Evolutionary conservation across 2,888 invertebrate genomes (phyloP).

Genomic region (Parnassius mnemosyne): DNA sequence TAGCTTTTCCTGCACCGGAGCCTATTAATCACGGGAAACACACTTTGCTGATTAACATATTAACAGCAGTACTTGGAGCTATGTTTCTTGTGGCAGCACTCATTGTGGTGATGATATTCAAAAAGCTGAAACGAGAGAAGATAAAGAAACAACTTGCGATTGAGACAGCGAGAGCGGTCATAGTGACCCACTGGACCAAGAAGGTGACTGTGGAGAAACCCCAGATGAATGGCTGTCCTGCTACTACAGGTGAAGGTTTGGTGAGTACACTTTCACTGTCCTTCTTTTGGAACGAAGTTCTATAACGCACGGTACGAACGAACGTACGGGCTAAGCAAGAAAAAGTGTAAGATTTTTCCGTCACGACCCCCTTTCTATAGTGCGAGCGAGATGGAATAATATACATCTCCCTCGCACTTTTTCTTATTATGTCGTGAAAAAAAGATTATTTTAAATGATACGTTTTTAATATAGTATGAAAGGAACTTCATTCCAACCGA

Average conservation of each 20-base stretch:
- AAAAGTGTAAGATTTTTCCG: too few relatives aligned
- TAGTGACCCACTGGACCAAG: slow-evolving; percentile 94
- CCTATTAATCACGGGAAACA: slow-evolving; percentile 71
- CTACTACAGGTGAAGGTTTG: slow-evolving; percentile 83
- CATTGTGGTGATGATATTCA: slow-evolving; percentile 84
- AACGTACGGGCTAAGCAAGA: too few relatives aligned
- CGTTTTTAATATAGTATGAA: too few relatives aligned
- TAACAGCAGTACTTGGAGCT: slow-evolving; percentile 81
- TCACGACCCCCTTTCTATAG: too few relatives aligned
- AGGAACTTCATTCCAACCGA: too few relatives aligned
- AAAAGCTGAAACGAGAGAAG: slow-evolving; percentile 88
- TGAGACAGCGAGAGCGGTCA: slow-evolving; percentile 89
- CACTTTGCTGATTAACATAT: slow-evolving; percentile 78
- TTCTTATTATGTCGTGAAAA: too few relatives aligned
- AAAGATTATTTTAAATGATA: too few relatives aligned
- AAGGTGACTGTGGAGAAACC: slow-evolving; percentile 94
- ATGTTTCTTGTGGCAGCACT: slow-evolving; percentile 81
- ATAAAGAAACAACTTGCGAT: slow-evolving; percentile 89
- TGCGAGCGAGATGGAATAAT: too few relatives aligned
- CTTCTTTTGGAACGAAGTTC: too few relatives aligned
- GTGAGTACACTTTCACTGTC: slow-evolving; percentile 52
- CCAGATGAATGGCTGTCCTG: slow-evolving; percentile 80
- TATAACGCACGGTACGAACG: too few relatives aligned
- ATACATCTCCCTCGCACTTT: too few relatives aligned
- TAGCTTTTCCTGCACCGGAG: slow-evolving; percentile 61